phyloP scores from a whole-genome alignment of 2,888 invertebrate genomes.

The Tanytarsus gracilentus region DNA sequence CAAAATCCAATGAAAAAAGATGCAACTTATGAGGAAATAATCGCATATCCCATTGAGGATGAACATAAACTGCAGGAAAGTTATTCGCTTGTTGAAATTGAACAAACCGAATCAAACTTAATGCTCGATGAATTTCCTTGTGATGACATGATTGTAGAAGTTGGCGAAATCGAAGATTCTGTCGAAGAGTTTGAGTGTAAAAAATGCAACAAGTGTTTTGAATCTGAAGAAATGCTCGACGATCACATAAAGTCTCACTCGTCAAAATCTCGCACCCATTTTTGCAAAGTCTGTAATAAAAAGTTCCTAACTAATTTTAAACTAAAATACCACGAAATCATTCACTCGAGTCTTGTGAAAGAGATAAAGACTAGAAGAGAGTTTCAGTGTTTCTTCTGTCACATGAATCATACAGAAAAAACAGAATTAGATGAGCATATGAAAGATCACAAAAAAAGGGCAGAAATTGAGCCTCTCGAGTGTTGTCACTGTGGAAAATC shows the following conservation, averaged over 20 bases:
- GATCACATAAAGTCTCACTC: slow-evolving; percentile 34
- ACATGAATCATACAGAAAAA: slow-evolving; percentile 46
- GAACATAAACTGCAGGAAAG: background rate
- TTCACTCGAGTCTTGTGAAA: slow-evolving; percentile 33
- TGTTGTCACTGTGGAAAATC: slow-evolving; percentile 47
- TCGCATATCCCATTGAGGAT: background rate
- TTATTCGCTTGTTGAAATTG: no score
- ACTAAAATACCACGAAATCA: slow-evolving; percentile 35
- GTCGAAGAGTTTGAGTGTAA: background rate
- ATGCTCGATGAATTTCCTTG: background rate
- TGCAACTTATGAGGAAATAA: background rate
- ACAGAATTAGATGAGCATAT: slow-evolving; percentile 47
- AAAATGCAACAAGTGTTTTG: background rate
- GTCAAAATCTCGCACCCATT: slow-evolving; percentile 34
- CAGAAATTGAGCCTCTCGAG: slow-evolving; percentile 34
- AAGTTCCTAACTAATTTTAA: slow-evolving; percentile 35
- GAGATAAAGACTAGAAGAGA: slow-evolving; percentile 31
- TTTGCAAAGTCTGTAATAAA: slow-evolving; percentile 34
- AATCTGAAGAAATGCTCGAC: background rate
- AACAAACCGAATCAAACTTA: background rate
- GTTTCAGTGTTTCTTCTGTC: slow-evolving; percentile 47
- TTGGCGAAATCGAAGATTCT: background rate
- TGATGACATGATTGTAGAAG: background rate
- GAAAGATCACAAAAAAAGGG: slow-evolving; percentile 35
- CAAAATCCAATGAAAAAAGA: no score